Base-by-base conservation (phyloP, 2,113 vertebrate genomes). In the Condylura cristata region DNA sequence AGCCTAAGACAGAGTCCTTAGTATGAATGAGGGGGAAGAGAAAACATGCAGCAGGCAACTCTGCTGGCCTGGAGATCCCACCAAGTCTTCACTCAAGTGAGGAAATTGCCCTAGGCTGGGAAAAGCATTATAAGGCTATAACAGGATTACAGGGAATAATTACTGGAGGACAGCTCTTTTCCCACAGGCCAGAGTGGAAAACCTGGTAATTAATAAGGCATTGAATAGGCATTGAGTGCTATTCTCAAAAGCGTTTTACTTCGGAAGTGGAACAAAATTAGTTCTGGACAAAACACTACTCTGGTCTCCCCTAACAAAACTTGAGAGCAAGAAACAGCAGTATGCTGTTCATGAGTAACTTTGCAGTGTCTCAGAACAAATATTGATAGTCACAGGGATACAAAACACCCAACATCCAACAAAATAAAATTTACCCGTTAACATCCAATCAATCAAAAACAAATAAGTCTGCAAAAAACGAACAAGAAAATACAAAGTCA, bases 221-320 rank as follows among this genome's bases (percentile, higher is more conserved):
- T 39, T 56, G 18, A 63, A 12, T 26, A 10, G 14, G 12, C 60
- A 66, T 39, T 56, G 18, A 63, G 17, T 26, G 56, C 13, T 10
- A 48, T 39, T 39, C 48, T n/a, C 53, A 53, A 74, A 85, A 76
- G 30, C 4, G 53, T 41, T 94, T 90, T 94, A 63, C 51, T 76
- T 90, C 41, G 46, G 48, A 92, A 79, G n/a, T 48, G 18, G 1
- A 74, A n/a, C 26, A 90, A 71, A 95, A 48, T 86, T 53, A 18
- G 37, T 24, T 30, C 56, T 74, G 34, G 16, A 68, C 12, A 60
- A 83, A 74, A 79, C 28, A 11, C 20, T 66, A 34, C 32, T 83
- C 71, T 90, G 53, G 58, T 13, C 26, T 78, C 34, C 66, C 56
- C 60, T 82, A 93, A 46, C 30, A 90, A 96, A 88, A 66, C 13